Conservation (phyloP, 2,797 vertebrate species). For the Pangasius macronema region DNA sequence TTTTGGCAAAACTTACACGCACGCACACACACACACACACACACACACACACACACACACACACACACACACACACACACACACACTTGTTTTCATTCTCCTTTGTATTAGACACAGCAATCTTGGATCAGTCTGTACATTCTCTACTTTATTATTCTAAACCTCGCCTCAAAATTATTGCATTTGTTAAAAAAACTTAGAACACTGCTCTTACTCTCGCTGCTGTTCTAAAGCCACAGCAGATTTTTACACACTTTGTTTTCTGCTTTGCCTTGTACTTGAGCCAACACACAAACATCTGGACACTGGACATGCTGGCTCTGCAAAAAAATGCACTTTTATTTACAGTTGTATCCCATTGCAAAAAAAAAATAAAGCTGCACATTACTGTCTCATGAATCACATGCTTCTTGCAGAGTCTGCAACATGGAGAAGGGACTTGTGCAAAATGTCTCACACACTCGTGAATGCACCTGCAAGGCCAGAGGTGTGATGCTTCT, state of each 20-base stretch:
- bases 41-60: not conserved
- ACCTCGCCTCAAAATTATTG: not conserved
- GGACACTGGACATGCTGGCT: not conserved
- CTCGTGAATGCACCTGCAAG: conserved; percentile 19
- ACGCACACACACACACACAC: not conserved
- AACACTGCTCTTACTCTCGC: not conserved
- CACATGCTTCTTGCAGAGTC: not conserved
- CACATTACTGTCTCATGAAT: not conserved
- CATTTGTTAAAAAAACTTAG: not conserved
- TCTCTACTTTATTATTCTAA: conserved; percentile 9
- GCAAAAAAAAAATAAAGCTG: not conserved
- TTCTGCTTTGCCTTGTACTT: not conserved
- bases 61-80: not conserved
- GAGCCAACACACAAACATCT: conserved; percentile 13
- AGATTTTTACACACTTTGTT: not conserved
- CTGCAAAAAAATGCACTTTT: not conserved
- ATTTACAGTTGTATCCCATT: not conserved
- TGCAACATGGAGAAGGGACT: not conserved
- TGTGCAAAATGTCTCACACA: conserved; percentile 1
- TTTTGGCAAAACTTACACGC: not conserved
- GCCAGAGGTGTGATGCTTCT: not conserved
- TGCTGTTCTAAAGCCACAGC: not conserved
- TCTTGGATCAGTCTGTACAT: not conserved
- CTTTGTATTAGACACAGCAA: not conserved
- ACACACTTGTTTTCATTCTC: not conserved